Evolutionary conservation across 2,113 vertebrate species (phyloP).

Genomic region (Propithecus coquereli): DNA sequence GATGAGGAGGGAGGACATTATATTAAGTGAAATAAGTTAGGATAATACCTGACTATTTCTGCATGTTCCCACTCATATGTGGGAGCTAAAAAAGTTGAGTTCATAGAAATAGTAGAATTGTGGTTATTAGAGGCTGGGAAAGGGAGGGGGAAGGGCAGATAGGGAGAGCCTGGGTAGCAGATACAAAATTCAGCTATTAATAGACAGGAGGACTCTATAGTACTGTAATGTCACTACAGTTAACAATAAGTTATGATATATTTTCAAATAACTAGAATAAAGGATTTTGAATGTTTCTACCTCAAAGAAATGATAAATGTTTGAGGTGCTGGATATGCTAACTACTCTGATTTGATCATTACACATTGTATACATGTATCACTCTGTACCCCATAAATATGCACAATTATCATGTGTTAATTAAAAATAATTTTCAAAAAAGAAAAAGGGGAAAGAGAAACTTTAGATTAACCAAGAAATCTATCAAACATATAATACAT

Average conservation of each 20-base stretch:
- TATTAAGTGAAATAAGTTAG: background rate
- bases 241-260: background rate
- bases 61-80: background rate
- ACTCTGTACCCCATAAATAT: background rate
- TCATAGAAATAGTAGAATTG: background rate
- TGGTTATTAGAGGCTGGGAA: background rate
- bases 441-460: background rate
- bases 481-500: background rate
- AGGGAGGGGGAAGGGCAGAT: background rate
- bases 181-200: background rate
- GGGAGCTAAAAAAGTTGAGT: background rate
- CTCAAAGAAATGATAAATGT: background rate
- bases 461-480: background rate
- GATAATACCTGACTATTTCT: too few relatives aligned
- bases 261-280: background rate
- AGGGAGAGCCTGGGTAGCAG: background rate
- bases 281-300: background rate
- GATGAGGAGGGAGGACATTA: background rate
- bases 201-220: background rate
- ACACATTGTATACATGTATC: background rate
- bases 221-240: background rate
- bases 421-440: background rate
- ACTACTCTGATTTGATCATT: background rate
- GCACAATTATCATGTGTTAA: background rate
- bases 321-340: background rate